phyloP scores from a whole-genome alignment of 2,888 invertebrate genomes.

The Tipula unca region DNA sequence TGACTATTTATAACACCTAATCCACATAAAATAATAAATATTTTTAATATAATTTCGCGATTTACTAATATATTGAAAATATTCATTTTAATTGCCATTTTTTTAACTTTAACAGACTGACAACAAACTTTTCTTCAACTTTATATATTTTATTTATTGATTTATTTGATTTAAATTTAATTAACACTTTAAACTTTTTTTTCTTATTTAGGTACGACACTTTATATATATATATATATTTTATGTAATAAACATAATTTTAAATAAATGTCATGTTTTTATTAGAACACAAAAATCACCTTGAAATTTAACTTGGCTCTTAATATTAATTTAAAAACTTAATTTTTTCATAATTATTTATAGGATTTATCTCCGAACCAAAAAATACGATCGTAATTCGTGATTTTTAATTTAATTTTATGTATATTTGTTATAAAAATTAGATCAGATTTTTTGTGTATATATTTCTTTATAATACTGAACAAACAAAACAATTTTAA shows the following conservation, averaged over 20 bases:
- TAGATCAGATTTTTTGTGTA: background rate
- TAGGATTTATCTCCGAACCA: background rate
- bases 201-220: background rate
- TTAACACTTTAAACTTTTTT: constrained; percentile 2
- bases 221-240: background rate
- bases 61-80: background rate
- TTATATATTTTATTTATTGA: background rate
- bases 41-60: background rate
- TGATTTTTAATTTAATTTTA: background rate
- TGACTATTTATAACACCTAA: constrained; percentile 19
- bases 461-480: background rate
- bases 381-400: background rate
- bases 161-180: background rate
- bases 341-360: background rate
- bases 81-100: background rate
- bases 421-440: background rate
- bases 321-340: background rate
- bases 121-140: background rate
- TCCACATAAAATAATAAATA: constrained; percentile 17
- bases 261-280: background rate
- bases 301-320: background rate
- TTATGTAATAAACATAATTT: constrained; percentile 16
- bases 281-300: background rate
- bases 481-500: background rate
- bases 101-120: background rate